Evolutionary conservation across 2,113 vertebrate genomes (phyloP), one percentile per base, ranked within the genome.

Genomic region (Hipposideros armiger): DNA sequence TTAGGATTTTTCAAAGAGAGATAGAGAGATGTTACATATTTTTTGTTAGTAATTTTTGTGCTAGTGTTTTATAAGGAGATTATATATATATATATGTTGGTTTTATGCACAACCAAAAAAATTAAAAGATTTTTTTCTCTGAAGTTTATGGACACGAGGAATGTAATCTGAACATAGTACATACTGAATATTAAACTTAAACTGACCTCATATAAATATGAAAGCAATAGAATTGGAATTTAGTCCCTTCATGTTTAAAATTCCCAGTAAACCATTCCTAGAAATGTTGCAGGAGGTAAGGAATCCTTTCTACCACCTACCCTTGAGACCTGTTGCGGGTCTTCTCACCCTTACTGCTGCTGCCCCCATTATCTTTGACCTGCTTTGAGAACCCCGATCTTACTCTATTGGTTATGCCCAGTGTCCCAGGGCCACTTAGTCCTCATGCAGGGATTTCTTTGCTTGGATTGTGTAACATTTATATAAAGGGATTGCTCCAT

Each of bases 171-270:
- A 36, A 54, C 1, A 9, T 20, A 78, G 62, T 47, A 42, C 6
- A 73, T 32, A 40, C 11, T 77, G 40, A 89, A 56, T 96, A 70
- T 69, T 45, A 54, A 70, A 87, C n/a, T 76, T 86, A 76, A 95
- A 88, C 22, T 66, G 76, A 19, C 22, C 40, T 83, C 6, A 67
- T 60, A 24, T 24, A 52, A 76, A 77, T 60, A 52, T 45, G 7
- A 60, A 77, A 66, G 36, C 3, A 58, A 3, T 40, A 17, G 42
- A 40, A 81, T 14, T 87, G 26, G 24, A 69, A 85, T 85, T 70
- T 40, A 45, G 15, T 47, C 11, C 22, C 22, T 47, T 74, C 42
- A 30, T 47, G 22, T 47, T 85, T 69, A 66, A 87, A 87, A 81
- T 89, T 60, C 14, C 28, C 40, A 89, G 11, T n/a, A 54, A 20